A percentile compares a stretch with the other conserved stretches of the same genome.
Evolutionary conservation across 2,888 invertebrate species (phyloP).

Genomic region (Elegia similella): DNA sequence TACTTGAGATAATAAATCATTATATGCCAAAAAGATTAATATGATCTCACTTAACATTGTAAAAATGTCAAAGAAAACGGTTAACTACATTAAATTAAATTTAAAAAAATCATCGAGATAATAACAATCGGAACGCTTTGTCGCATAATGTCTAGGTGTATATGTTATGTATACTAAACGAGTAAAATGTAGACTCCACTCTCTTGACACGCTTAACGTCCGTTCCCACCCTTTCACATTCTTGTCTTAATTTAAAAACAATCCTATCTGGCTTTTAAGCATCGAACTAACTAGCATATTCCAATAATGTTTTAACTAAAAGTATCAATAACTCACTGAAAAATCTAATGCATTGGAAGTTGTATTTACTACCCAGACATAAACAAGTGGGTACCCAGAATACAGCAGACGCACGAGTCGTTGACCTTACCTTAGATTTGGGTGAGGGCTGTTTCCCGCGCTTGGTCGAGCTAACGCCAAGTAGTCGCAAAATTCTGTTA

Average conservation of each 20-base stretch:
- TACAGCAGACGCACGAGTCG: slow-evolving; percentile 52
- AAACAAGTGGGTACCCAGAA: slow-evolving; percentile 44
- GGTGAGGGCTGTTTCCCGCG: slow-evolving; percentile 81
- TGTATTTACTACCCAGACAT: slow-evolving; percentile 30
- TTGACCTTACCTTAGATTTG: slow-evolving; percentile 79
- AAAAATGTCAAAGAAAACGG: no score
- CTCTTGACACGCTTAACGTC: slow-evolving; percentile 26
- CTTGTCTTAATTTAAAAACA: slow-evolving; percentile 2
- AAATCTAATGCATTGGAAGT: background rate
- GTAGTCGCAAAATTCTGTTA: slow-evolving; percentile 77
- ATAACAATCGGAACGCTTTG: no score
- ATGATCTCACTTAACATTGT: no score
- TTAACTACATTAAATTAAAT: no score
- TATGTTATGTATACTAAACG: no score
- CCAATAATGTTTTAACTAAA: no score
- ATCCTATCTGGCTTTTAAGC: background rate
- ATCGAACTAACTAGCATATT: no score
- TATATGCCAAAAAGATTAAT: no score
- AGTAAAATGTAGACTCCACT: slow-evolving; percentile 12
- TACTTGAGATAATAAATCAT: no score
- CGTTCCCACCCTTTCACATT: slow-evolving; percentile 32
- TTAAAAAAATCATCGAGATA: no score
- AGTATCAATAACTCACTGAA: background rate
- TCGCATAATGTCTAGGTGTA: no score
- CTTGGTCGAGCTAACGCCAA: slow-evolving; percentile 78